phyloP scores from a whole-genome alignment of 2,113 vertebrate species.

The Muntiacus reevesi region DNA sequence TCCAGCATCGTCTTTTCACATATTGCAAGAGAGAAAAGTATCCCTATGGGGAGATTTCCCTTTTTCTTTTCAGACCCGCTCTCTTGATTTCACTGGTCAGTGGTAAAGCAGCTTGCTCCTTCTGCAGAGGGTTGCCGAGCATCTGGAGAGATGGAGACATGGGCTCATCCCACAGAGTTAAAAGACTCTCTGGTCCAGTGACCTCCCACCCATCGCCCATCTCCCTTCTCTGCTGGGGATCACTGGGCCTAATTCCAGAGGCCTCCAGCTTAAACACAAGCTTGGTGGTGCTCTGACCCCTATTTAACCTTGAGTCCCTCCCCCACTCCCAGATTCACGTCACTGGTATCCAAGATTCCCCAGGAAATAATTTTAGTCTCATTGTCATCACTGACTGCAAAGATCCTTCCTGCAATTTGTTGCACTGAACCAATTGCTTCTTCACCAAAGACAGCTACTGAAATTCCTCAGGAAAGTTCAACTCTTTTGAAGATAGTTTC shows the following conservation, averaged over 20 bases:
- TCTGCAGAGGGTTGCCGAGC: background rate
- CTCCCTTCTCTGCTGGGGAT: background rate
- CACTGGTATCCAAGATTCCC: background rate
- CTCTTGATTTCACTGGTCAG: background rate
- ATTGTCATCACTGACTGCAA: background rate
- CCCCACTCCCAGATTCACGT: background rate
- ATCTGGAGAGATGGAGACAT: background rate
- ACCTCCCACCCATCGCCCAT: background rate
- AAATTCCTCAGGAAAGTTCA: background rate
- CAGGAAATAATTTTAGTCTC: background rate
- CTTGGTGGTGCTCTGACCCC: background rate
- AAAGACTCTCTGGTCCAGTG: background rate
- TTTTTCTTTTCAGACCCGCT: background rate
- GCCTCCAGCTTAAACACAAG: background rate
- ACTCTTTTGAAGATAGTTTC: conserved; percentile 9
- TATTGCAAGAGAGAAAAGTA: background rate
- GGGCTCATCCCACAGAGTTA: background rate
- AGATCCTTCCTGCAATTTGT: background rate
- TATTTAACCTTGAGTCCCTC: background rate
- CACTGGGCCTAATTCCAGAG: background rate
- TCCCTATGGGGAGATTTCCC: background rate
- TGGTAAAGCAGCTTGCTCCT: background rate
- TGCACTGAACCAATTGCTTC: background rate
- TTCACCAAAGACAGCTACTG: background rate
- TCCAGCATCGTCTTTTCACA: background rate